Evolutionary conservation across 2,113 vertebrate genomes (phyloP).

Genomic region (Silurus meridionalis): DNA sequence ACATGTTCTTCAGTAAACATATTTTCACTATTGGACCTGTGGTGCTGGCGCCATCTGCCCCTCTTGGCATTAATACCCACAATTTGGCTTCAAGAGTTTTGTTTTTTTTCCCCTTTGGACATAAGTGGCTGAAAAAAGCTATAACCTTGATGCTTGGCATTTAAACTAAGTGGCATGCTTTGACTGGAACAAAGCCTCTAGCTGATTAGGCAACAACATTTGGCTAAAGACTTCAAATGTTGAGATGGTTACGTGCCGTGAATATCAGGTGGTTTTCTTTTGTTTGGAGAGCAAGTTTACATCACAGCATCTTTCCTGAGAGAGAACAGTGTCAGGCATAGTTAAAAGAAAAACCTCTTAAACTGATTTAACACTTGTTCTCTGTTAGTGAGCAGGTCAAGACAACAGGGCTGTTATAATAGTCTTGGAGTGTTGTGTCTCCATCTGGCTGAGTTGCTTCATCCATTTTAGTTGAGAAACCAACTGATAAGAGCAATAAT

Average conservation of each 20-base stretch:
- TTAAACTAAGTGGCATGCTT: slow-evolving; percentile 9
- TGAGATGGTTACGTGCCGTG: neutral
- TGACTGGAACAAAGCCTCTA: slow-evolving; percentile 19
- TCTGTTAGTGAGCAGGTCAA: neutral
- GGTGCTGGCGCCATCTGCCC: neutral
- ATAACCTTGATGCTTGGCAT: neutral
- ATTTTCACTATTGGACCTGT: slow-evolving; percentile 4
- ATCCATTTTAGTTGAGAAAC: neutral
- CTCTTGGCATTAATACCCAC: neutral
- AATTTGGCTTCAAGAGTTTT: neutral
- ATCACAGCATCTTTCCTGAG: neutral
- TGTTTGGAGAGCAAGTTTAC: neutral
- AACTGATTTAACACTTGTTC: neutral
- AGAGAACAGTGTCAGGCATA: neutral
- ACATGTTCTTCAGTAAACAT: neutral
- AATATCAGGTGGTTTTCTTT: slow-evolving; percentile 1
- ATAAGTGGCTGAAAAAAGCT: slow-evolving; percentile 1
- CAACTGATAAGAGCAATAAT: neutral
- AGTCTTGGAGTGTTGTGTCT: neutral
- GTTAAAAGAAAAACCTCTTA: neutral
- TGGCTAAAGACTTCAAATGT: slow-evolving; percentile 12
- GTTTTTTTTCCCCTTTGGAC: neutral
- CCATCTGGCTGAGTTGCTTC: neutral
- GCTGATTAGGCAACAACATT: neutral
- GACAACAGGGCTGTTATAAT: neutral